Percentiles rank a stretch among this genome's conserved stretches.
Evolutionary conservation across 30 jellyfish, hydroid and myxozoan species (phyloP).

Genomic region (Aurelia aurita): DNA sequence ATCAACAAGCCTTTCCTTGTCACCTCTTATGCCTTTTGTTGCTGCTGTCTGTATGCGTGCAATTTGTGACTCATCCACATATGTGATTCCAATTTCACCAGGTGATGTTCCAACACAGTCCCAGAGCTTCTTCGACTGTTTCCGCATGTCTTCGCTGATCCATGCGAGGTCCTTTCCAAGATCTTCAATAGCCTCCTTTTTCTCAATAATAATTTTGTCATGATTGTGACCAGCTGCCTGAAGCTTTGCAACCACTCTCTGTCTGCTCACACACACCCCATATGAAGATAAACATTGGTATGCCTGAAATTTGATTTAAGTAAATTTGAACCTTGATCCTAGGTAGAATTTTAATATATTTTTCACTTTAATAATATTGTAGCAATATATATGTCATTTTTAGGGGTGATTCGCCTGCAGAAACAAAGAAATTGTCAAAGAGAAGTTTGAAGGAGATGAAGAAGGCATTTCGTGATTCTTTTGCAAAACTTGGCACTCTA

Average conservation of each 20-base stretch:
- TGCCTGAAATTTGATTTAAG: conserved; percentile 3
- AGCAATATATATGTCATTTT: not conserved
- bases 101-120: not conserved
- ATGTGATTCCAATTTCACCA: not conserved
- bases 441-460: conserved; percentile 5
- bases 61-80: conserved; percentile 1
- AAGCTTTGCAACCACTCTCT: conserved; percentile 35
- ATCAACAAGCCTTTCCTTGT: no score
- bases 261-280: conserved; percentile 37
- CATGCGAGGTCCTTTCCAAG: not conserved
- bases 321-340: no score
- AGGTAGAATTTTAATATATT: no score
- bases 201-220: conserved; percentile 17
- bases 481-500: conserved; percentile 21
- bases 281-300: conserved; percentile 18
- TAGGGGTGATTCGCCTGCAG: conserved; percentile 37
- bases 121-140: not conserved
- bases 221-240: conserved; percentile 24
- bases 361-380: no score
- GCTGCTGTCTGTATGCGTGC: not conserved
- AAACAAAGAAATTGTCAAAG: not conserved
- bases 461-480: conserved; percentile 38
- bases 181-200: conserved; percentile 11
- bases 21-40: no score
- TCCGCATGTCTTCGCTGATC: not conserved